Base-by-base conservation (phyloP, 2,113 vertebrate genomes). In the Chamaetylas fuelleborni region DNA sequence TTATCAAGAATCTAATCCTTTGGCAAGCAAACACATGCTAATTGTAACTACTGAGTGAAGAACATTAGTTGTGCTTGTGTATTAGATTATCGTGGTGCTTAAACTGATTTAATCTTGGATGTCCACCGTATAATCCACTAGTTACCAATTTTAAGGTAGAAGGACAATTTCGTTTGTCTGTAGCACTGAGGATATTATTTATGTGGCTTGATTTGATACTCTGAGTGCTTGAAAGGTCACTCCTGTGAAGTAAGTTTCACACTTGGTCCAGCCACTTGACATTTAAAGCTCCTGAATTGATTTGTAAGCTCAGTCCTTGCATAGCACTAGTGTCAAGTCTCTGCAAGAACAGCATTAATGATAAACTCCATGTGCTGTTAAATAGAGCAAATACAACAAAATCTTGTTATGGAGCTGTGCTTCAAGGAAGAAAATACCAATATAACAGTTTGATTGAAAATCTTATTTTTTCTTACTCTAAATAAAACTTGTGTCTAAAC, bases 141-240 rank as follows among this genome's bases (percentile, higher is more conserved):
- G 42, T 69, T 73, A 73, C 14, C 1, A 4, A 15, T 78, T 78
- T 45, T 57, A 73, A 71, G 10, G 4, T 71, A 60, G 38, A 80
- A 74, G 13, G 65, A 67, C 11, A 38, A 48, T 57, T 92, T 33
- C 0, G 0, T 53, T 91, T 51, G 8, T 70, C 7, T 65, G 5
- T 77, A 70, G 60, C 23, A 33, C 12, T 88, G 42, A 78, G 42
- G 23, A 25, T 56, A 60, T 76, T n/a, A 29, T 83, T 56, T 79
- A 14, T 73, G 38, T 88, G 43, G 12, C 80, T 88, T 8, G 5
- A 67, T 73, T 57, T 90, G 74, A 23, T 95, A 92, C 64, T 88
- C 54, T 62, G 54, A 90, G 60, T 86, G 48, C 65, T 81, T 86
- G 64, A 83, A 86, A 95, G 93, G 88, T 97, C 94, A 93, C 43